Conservation (phyloP, 2,113 vertebrate genomes). For the Podarcis raffonei region DNA sequence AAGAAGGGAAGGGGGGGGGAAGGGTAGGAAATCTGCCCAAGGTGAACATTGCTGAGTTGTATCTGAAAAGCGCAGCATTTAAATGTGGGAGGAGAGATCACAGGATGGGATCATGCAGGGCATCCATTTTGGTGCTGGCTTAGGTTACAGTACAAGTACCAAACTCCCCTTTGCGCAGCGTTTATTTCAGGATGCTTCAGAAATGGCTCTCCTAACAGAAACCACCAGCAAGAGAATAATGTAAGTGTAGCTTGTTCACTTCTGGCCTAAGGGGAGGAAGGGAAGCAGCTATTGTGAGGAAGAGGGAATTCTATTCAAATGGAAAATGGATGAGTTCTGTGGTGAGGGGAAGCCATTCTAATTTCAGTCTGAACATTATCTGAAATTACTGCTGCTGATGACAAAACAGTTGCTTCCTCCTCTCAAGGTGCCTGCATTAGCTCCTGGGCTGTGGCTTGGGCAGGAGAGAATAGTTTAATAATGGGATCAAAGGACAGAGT, state of each 20-base stretch:
- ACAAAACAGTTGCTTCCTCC: conserved; percentile 12
- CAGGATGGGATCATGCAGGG: neutral
- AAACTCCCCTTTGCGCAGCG: accelerated
- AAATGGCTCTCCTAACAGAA: neutral
- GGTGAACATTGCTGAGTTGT: conserved; percentile 36
- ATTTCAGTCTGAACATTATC: too few relatives aligned
- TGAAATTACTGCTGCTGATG: neutral
- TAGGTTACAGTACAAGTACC: neutral
- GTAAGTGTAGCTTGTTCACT: neutral
- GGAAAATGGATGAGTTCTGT: too few relatives aligned
- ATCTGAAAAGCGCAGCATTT: neutral
- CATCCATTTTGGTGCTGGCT: accelerated
- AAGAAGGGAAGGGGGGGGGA: neutral
- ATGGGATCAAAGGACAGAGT: neutral
- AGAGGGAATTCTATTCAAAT: neutral
- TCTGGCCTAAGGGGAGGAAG: conserved; percentile 1
- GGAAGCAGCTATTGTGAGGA: neutral
- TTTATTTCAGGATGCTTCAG: neutral
- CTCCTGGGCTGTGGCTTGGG: too few relatives aligned
- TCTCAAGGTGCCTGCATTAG: neutral
- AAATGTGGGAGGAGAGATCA: neutral
- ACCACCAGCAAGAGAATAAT: neutral
- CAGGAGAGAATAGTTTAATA: neutral
- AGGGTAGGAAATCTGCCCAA: conserved; percentile 26
- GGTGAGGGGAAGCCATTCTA: too few relatives aligned